A percentile compares a stretch with the other conserved stretches of the same genome.
Conservation (phyloP, 2,888 invertebrate species). For the Cotesia congregata region DNA sequence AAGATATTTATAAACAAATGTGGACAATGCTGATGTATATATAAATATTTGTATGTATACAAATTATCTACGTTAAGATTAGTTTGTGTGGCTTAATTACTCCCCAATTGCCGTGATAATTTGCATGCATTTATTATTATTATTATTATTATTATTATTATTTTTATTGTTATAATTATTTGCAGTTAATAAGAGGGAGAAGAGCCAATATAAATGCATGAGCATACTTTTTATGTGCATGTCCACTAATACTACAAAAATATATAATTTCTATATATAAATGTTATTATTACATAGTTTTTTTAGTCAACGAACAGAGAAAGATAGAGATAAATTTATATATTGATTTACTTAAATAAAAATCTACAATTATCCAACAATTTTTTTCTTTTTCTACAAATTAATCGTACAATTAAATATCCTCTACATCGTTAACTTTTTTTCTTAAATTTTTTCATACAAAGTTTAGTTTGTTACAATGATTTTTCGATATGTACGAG, state of each 20-base stretch:
- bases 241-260: slow-evolving; percentile 66
- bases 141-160: no score
- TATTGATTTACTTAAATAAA: slow-evolving; percentile 50
- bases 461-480: slow-evolving; percentile 23
- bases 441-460: slow-evolving; percentile 12
- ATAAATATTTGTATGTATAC: slow-evolving; percentile 48
- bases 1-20: slow-evolving; percentile 52
- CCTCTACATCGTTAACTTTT: slow-evolving; percentile 37
- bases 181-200: not conserved
- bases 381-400: not conserved
- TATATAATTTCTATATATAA: slow-evolving; percentile 62
- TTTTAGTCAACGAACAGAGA: slow-evolving; percentile 61
- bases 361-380: slow-evolving; percentile 53
- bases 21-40: slow-evolving; percentile 56
- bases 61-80: slow-evolving; percentile 1
- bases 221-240: slow-evolving; percentile 58
- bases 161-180: slow-evolving; percentile 30
- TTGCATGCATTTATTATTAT: slow-evolving; percentile 32
- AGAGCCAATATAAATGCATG: not conserved
- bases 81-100: not conserved
- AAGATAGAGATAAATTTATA: slow-evolving; percentile 46
- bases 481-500: slow-evolving; percentile 40
- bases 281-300: slow-evolving; percentile 55
- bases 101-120: not conserved
- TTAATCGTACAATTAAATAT: slow-evolving; percentile 17